These are phyloP conservation scores for Lipotes vexillifer DNA, from an alignment of 2,113 vertebrate genomes.

Conservation along the genomic window DNA sequence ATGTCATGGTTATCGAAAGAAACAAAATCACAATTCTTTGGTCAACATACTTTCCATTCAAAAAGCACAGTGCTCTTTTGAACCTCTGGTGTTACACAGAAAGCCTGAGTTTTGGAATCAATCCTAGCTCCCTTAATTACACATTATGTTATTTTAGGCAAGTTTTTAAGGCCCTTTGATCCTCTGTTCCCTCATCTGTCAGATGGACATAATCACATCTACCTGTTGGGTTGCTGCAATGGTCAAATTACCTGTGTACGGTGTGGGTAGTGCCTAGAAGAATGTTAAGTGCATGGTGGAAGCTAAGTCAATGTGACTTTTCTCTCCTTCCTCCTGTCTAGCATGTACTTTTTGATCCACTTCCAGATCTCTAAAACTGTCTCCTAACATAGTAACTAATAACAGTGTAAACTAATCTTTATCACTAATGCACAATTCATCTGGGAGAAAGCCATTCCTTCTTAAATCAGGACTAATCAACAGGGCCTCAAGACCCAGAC, in stretches of 20 bases:
- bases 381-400: slow-evolving; percentile 31
- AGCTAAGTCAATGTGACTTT: background rate
- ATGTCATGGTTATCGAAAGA: background rate
- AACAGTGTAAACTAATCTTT: slow-evolving; percentile 51
- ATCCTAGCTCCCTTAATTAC: background rate
- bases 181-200: background rate
- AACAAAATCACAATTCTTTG: background rate
- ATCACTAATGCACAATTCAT: slow-evolving; percentile 50
- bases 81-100: background rate
- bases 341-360: background rate
- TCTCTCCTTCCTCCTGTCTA: background rate
- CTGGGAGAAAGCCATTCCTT: slow-evolving; percentile 54
- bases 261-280: background rate
- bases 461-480: slow-evolving; percentile 71
- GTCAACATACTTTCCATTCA: background rate
- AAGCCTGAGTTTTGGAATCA: background rate
- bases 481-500: slow-evolving; percentile 34
- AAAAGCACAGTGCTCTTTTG: background rate
- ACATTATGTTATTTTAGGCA: background rate
- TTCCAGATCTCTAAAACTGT: slow-evolving; percentile 29
- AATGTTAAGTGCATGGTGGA: background rate
- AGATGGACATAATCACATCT: background rate
- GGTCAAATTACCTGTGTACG: background rate
- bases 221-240: background rate
- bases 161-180: background rate